A percentile compares a stretch with the other conserved stretches of the same genome.
phyloP scores from a whole-genome alignment of 1,140 invertebrate species.

The Halictus rubicundus region DNA sequence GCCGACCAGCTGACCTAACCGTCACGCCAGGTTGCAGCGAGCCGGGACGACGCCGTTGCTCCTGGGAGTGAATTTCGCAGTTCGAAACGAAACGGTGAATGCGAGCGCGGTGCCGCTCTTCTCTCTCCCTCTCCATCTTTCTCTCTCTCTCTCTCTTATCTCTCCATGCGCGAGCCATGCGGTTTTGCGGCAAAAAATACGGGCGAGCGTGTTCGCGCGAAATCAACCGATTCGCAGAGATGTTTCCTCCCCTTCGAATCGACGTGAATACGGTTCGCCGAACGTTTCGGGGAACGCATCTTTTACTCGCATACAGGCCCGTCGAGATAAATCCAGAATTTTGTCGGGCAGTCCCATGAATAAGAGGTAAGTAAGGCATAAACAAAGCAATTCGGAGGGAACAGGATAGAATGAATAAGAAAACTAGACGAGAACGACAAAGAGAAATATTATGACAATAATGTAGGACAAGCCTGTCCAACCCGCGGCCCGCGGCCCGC shows the following conservation, averaged over 20 bases:
- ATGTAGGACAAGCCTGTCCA: no score
- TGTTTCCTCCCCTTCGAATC: constrained; percentile 4
- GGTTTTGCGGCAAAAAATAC: constrained; percentile 8
- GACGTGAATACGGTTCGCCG: neutral
- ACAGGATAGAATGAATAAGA: no score
- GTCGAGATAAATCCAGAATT: no score
- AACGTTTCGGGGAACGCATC: neutral
- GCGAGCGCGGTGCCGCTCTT: neutral
- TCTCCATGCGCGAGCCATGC: neutral
- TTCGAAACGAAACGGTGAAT: constrained; percentile 42
- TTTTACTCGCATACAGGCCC: neutral
- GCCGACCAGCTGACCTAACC: constrained; percentile 74
- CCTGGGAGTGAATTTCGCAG: constrained; percentile 50
- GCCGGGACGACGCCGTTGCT: neutral
- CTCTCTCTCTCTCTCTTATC: no score
- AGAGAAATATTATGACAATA: no score
- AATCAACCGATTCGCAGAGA: constrained; percentile 24
- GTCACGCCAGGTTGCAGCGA: constrained; percentile 59
- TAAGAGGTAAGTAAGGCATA: no score
- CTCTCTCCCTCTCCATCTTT: no score
- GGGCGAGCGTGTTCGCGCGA: constrained; percentile 2
- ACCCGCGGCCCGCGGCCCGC: no score
- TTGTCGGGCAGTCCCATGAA: no score
- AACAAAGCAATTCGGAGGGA: no score
- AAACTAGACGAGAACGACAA: no score